A percentile compares a stretch with the other conserved stretches of the same genome.
Conservation (phyloP, 2,113 vertebrate species). For the Syngnathoides biaculeatus region DNA sequence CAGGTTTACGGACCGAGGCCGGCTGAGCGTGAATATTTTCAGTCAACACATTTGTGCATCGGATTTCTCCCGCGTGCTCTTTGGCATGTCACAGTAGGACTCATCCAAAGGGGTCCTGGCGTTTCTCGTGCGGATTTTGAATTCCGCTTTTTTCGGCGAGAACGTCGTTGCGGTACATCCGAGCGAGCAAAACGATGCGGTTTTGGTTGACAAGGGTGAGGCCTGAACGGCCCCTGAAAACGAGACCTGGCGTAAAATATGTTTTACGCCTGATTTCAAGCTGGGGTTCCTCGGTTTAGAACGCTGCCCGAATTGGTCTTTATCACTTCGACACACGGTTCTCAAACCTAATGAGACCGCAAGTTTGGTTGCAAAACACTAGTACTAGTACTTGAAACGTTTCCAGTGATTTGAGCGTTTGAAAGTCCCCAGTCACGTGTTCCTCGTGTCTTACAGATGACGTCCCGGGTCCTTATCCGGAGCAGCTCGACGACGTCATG, state of each 20-base stretch:
- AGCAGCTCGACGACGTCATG: conserved; percentile 92
- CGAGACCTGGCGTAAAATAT: background rate
- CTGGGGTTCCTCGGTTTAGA: too few relatives aligned
- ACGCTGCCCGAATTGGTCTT: too few relatives aligned
- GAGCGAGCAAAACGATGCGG: background rate
- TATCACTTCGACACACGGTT: too few relatives aligned
- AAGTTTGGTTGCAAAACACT: too few relatives aligned
- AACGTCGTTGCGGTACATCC: background rate
- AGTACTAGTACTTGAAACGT: too few relatives aligned
- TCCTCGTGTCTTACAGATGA: conserved; percentile 77
- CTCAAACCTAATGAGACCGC: too few relatives aligned
- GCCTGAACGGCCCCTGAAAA: background rate
- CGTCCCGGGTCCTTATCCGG: conserved; percentile 80
- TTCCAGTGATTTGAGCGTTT: too few relatives aligned
- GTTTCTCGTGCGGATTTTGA: background rate
- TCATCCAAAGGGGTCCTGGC: background rate
- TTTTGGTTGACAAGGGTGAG: background rate
- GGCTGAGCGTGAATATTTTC: background rate
- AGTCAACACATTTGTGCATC: background rate
- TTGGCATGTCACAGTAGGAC: background rate
- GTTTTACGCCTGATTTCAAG: too few relatives aligned
- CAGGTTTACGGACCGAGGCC: background rate
- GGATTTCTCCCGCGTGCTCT: background rate
- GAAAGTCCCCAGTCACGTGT: too few relatives aligned
- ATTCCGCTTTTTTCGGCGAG: background rate